phyloP scores from a whole-genome alignment of 2,113 vertebrate genomes.

The Neogobius melanostomus region DNA sequence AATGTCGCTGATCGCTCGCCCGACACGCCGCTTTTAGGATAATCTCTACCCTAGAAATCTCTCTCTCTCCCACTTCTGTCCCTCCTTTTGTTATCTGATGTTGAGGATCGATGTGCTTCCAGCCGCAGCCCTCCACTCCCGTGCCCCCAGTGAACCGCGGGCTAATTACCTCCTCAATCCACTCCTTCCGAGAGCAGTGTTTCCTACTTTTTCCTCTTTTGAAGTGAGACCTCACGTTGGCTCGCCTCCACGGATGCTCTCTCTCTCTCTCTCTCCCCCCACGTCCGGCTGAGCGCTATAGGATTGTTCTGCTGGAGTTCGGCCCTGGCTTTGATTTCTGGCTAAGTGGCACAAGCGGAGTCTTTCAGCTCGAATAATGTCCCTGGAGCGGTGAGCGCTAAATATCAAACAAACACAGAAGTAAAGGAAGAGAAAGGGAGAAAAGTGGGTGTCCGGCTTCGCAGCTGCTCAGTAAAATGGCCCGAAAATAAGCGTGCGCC shows the following conservation, averaged over 20 bases:
- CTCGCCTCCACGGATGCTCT: background rate
- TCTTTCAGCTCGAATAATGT: background rate
- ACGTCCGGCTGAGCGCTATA: background rate
- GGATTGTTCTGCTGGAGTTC: background rate
- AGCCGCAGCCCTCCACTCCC: constrained; percentile 30
- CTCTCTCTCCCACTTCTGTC: background rate
- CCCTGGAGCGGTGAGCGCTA: background rate
- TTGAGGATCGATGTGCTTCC: constrained; percentile 29
- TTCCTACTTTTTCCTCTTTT: constrained; percentile 25
- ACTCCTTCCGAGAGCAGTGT: constrained; percentile 20
- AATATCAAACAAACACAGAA: background rate
- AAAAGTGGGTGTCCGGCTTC: too few relatives aligned
- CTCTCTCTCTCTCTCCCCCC: too few relatives aligned
- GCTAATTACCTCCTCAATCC: constrained; percentile 50
- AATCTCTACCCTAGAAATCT: constrained; percentile 27
- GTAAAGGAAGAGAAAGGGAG: background rate
- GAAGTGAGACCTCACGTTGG: constrained; percentile 10
- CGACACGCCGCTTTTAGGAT: constrained; percentile 31
- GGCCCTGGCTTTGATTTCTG: background rate
- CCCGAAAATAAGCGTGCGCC: too few relatives aligned
- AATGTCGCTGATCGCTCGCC: background rate
- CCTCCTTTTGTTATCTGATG: constrained; percentile 26
- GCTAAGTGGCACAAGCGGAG: background rate
- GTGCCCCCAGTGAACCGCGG: constrained; percentile 27
- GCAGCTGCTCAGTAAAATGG: too few relatives aligned